phyloP scores from a whole-genome alignment of 2,888 invertebrate species.

The Pandemis heparana region DNA sequence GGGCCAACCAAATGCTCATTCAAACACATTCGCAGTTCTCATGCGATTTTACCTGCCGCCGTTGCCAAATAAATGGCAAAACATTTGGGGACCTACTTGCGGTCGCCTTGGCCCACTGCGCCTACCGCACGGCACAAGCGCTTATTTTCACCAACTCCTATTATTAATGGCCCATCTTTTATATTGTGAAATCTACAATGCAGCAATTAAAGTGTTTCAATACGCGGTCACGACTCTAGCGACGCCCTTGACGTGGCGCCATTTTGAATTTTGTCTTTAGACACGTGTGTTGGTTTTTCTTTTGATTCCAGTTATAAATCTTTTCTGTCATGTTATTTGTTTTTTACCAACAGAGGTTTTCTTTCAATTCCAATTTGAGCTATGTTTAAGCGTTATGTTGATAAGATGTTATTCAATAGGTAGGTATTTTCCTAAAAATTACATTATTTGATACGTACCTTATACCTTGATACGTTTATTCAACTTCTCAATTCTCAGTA shows the following conservation, averaged over 20 bases:
- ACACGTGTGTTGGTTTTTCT: background rate
- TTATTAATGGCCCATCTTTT: slow-evolving; percentile 32
- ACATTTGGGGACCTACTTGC: slow-evolving; percentile 48
- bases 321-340: background rate
- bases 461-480: background rate
- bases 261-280: slow-evolving; percentile 6
- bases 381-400: background rate
- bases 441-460: background rate
- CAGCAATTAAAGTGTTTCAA: slow-evolving; percentile 36
- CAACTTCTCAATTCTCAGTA: background rate
- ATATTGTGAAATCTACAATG: slow-evolving; percentile 35
- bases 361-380: background rate
- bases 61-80: slow-evolving; percentile 49
- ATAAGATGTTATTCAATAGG: no score
- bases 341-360: background rate
- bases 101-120: slow-evolving; percentile 49
- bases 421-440: no score
- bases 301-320: background rate
- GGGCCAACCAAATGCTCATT: background rate
- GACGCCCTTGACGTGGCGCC: slow-evolving; percentile 21
- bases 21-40: slow-evolving; percentile 16
- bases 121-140: slow-evolving; percentile 28
- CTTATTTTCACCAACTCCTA: slow-evolving; percentile 25
- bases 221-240: slow-evolving; percentile 31
- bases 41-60: slow-evolving; percentile 44